Base-by-base conservation (phyloP, 1,140 invertebrate genomes). In the Orchesella cincta region DNA sequence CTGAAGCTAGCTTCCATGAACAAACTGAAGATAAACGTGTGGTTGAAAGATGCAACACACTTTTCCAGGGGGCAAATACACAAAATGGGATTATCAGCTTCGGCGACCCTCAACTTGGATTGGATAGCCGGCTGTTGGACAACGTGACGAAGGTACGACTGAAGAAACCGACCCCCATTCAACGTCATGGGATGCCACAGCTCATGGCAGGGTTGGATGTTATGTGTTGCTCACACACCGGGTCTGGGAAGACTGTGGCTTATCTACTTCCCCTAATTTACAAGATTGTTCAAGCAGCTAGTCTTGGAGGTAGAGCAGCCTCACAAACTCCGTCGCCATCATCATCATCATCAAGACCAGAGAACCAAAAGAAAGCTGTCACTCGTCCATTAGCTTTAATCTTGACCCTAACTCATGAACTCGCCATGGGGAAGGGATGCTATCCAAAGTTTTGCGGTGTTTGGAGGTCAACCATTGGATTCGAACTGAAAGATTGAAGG, bases 151-250 rank as follows among this genome's bases (percentile, higher is more conserved):
- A n/a, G n/a, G n/a, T n/a, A n/a, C n/a, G n/a, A n/a, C n/a, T n/a
- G n/a, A n/a, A n/a, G n/a, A n/a, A n/a, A n/a, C 95, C 96, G 0
- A 98, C 96, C 0, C 96, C 97, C 0, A 92, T 99, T 51, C 97
- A 99, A 83, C 96, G 97, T 83, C 87, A 93, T 79, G 90, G 94
- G 0, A 91, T 98, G 67, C 95, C 97, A 0, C 92, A 93, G 20
- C 91, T 98, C 46, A 85, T 91, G 83, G 86, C 77, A 0, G 91
- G 91, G 2, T 85, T 94, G 67, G 97, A 99, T 87, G 82, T 99
- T 12, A 98, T 99, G 96, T 96, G 92, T 0, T 98, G 97, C 85
- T 96, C 97, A 0, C 96, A 99, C 86, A 99, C 97, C 51, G 97
- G 97, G 0, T 98, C 95, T 0, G 97, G 97, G 36, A 99, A 99